Conservation (phyloP, 2,113 vertebrate species). For the Alaudala cheleensis region DNA sequence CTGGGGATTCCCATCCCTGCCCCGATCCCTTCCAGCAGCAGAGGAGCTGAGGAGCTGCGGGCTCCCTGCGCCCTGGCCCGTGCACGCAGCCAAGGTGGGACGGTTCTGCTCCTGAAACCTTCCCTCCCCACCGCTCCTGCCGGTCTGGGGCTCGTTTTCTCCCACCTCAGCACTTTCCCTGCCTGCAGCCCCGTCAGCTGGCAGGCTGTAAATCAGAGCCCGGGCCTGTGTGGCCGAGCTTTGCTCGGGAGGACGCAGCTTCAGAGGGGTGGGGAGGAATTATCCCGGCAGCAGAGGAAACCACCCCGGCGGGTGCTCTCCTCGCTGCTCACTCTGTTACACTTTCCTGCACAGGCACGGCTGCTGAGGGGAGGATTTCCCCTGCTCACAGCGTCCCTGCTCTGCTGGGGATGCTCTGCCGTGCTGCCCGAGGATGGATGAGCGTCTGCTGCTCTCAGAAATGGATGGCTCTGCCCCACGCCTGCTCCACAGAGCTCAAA, state of each 20-base stretch:
- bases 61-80: rapidly evolving
- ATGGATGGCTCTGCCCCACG: rapidly evolving
- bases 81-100: background rate
- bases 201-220: constrained; percentile 33
- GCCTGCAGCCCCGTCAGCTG: background rate
- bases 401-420: too few relatives aligned
- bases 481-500: rapidly evolving
- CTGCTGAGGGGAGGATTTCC: rapidly evolving
- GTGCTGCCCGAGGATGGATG: background rate
- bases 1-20: rapidly evolving
- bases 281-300: background rate
- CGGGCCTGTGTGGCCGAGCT: background rate
- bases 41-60: background rate
- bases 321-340: background rate
- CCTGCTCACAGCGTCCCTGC: background rate
- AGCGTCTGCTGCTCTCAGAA: background rate
- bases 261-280: background rate
- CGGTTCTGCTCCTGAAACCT: background rate
- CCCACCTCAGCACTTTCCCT: background rate
- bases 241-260: background rate
- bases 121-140: background rate
- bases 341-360: background rate
- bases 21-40: rapidly evolving
- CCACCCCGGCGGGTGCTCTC: background rate
- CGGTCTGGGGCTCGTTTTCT: background rate